phyloP scores from a whole-genome alignment of 2,888 invertebrate genomes.

The Leptinotarsa haldemani region DNA sequence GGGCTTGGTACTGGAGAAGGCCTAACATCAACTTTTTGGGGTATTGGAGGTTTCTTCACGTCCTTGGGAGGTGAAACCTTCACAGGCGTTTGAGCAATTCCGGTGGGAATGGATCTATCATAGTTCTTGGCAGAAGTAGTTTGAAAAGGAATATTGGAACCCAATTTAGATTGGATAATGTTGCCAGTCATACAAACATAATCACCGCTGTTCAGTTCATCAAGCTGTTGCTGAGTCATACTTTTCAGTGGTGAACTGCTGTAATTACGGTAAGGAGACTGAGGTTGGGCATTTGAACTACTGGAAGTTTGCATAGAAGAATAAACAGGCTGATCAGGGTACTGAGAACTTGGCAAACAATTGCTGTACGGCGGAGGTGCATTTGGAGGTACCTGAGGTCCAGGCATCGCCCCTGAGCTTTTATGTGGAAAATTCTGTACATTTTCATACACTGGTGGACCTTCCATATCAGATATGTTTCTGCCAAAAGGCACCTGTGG shows the following conservation, averaged over 20 bases:
- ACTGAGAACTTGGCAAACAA: slow-evolving; percentile 40
- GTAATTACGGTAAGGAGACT: slow-evolving; percentile 46
- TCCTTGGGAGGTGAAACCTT: slow-evolving; percentile 62
- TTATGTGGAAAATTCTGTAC: slow-evolving; percentile 58
- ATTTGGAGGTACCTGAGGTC: slow-evolving; percentile 63
- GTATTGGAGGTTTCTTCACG: slow-evolving; percentile 56
- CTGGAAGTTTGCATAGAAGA: slow-evolving; percentile 58
- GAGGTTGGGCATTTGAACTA: slow-evolving; percentile 46
- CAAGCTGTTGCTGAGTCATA: slow-evolving; percentile 67
- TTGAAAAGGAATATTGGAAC: slow-evolving; percentile 66
- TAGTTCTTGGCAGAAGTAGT: slow-evolving; percentile 64
- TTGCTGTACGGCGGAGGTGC: slow-evolving; percentile 56
- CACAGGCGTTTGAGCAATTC: slow-evolving; percentile 67
- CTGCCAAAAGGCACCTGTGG: slow-evolving; percentile 80
- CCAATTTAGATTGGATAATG: slow-evolving; percentile 66
- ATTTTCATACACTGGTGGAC: slow-evolving; percentile 69
- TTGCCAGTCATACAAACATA: slow-evolving; percentile 89
- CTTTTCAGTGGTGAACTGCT: slow-evolving; percentile 49
- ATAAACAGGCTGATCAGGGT: slow-evolving; percentile 57
- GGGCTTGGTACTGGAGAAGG: slow-evolving; percentile 69
- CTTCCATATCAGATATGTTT: slow-evolving; percentile 64
- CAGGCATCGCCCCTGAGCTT: slow-evolving; percentile 59
- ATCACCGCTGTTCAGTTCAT: slow-evolving; percentile 82
- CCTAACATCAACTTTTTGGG: slow-evolving; percentile 48
- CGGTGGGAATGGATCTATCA: slow-evolving; percentile 64